Evolutionary conservation across 2,797 vertebrate species (phyloP).

Genomic region (Sebastes taczanowskii): DNA sequence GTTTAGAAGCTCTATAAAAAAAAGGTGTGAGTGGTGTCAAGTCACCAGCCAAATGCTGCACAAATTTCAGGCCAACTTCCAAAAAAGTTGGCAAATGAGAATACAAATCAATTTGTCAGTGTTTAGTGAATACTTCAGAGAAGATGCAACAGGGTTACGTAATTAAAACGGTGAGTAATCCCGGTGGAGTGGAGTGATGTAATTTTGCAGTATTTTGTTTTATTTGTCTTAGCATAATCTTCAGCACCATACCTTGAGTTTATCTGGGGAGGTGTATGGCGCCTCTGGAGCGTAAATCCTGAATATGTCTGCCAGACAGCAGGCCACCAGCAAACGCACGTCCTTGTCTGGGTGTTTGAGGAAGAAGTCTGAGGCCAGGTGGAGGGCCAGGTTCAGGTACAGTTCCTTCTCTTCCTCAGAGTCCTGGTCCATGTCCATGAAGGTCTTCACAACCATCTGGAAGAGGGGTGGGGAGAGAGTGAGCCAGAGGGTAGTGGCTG

Average conservation of each 20-base stretch:
- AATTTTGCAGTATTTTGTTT: not conserved
- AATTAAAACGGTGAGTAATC: not conserved
- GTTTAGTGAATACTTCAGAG: not conserved
- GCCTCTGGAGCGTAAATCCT: conserved; percentile 98
- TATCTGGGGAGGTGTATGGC: conserved; percentile 96
- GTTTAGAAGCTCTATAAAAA: not conserved
- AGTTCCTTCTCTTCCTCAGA: conserved; percentile 98
- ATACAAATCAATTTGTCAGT: not conserved
- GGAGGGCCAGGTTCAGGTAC: conserved; percentile 95
- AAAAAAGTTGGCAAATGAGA: not conserved
- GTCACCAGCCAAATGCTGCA: not conserved
- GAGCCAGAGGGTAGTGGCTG: not conserved
- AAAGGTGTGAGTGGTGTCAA: not conserved
- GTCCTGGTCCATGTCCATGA: conserved; percentile 99
- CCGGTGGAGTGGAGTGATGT: not conserved
- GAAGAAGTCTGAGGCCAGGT: conserved; percentile 98
- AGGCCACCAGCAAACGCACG: conserved; percentile 95
- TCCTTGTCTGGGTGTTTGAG: conserved; percentile 99
- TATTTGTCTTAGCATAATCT: fast-evolving
- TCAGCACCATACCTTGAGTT: conserved; percentile 87
- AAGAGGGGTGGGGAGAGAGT: not conserved
- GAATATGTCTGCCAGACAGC: conserved; percentile 98
- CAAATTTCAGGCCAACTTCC: not conserved
- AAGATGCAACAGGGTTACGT: not conserved
- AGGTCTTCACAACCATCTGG: conserved; percentile 99